Conservation (phyloP, 2,888 invertebrate species). For the Aphodius granarius region DNA sequence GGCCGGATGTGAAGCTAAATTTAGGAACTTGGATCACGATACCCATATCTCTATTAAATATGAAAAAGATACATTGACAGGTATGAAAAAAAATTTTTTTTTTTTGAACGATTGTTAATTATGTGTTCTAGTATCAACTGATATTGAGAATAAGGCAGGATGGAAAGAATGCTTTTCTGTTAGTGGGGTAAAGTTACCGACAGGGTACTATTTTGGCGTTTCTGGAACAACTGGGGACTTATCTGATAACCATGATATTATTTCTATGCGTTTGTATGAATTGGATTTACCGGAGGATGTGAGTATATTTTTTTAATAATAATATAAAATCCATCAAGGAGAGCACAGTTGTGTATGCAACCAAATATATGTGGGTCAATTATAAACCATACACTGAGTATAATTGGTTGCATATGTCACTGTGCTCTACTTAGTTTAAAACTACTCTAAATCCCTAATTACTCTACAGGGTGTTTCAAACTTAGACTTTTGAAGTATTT, state of each 20-base stretch:
- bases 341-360: too few relatives aligned
- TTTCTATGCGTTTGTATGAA: constrained; percentile 90
- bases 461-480: too few relatives aligned
- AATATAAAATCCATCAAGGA: too few relatives aligned
- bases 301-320: too few relatives aligned
- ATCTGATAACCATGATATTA: constrained; percentile 94
- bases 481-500: too few relatives aligned
- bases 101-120: neutral
- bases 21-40: constrained; percentile 88
- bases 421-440: too few relatives aligned
- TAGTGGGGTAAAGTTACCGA: constrained; percentile 86
- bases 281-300: constrained; percentile 76
- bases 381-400: too few relatives aligned
- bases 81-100: constrained; percentile 49
- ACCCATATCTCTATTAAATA: constrained; percentile 90
- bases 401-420: too few relatives aligned
- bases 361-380: too few relatives aligned
- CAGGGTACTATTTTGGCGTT: constrained; percentile 92
- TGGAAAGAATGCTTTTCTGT: constrained; percentile 95
- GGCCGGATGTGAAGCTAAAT: constrained; percentile 95
- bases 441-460: too few relatives aligned
- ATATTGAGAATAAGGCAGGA: constrained; percentile 86
- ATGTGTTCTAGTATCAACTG: constrained; percentile 75
- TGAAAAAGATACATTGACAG: constrained; percentile 85
- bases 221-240: constrained; percentile 97